These are phyloP conservation scores for Athetis lepigone DNA, from an alignment of 2,888 invertebrate genomes.

Conservation along the genomic window DNA sequence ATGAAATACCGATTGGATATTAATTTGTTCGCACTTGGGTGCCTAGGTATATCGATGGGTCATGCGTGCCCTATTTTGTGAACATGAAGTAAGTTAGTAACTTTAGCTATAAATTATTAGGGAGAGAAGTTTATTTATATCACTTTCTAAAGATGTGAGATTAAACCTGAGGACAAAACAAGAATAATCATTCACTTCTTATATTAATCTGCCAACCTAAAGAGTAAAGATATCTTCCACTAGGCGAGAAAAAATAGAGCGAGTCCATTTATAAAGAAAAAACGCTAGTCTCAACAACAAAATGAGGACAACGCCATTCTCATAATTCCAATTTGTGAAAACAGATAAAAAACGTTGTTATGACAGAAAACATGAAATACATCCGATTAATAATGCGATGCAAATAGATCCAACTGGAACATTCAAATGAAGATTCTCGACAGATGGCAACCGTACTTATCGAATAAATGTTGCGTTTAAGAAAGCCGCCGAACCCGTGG, in stretches of 20 bases:
- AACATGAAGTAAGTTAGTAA: conserved; percentile 44
- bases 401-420: conserved; percentile 48
- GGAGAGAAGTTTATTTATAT: conserved; percentile 41
- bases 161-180: conserved; percentile 15
- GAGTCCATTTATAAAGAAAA: neutral
- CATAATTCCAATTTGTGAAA: conserved; percentile 14
- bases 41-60: conserved; percentile 31
- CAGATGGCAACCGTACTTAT: conserved; percentile 39
- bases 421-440: conserved; percentile 29
- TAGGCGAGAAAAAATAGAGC: neutral
- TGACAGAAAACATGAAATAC: conserved; percentile 23
- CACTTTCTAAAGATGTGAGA: conserved; percentile 27
- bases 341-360: conserved; percentile 24
- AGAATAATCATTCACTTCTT: no score
- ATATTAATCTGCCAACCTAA: no score
- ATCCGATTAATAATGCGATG: conserved; percentile 24
- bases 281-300: conserved; percentile 1
- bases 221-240: neutral
- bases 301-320: conserved; percentile 8
- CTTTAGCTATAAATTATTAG: conserved; percentile 43
- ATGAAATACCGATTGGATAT: conserved; percentile 40
- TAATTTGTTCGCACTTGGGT: conserved; percentile 35
- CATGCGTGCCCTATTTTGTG: conserved; percentile 45
- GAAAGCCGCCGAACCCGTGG: conserved; percentile 62
- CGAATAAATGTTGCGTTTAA: conserved; percentile 56